Base-by-base conservation (phyloP, 2,113 vertebrate genomes). In the Macquaria australasica region DNA sequence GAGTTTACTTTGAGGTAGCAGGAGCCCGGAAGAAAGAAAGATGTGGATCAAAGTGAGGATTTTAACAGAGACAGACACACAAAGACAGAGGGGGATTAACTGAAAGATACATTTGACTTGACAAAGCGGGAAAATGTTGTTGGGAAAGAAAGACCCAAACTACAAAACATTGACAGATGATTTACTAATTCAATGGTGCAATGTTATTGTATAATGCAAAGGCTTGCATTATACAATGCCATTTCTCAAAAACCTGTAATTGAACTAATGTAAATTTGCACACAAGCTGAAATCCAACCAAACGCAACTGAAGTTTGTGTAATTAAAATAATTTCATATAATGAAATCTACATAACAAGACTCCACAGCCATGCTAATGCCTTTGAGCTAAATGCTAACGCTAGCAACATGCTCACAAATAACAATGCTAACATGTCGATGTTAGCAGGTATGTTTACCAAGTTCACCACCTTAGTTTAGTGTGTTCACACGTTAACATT, bases 1-100 rank as follows among this genome's bases (percentile, higher is more conserved):
- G 73, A 80, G 77, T 81, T 93, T 91, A 73, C 50, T 88, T 81
- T 78, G 68, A 87, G 68, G 80, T 3, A 51, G 45, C 45, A 15
- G 0, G 45, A 48, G 31, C 9, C 73, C 1, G 23, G 37, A 72
- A 77, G 37, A 58, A 63, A 53, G 60, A 56, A 68, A 73, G 68
- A 45, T 43, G 74, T 53, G 43, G 71, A 81, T 87, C 64, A 77
- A 86, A 86, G 79, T 58, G 63, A 64, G 69, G 68, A 63, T 75
- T 87, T 75, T 41, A 16, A 56, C 12, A 7, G 6, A 39, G 31
- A 51, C 66, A 67, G 59, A 78, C 43, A 67, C 31, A 79, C 62
- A 58, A 20, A 71, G 12, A 83, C 56, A 59, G 18, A 31, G 28
- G 51, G 23, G 79, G 45, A 76, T 84, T 81, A 79, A 77, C 34